These are phyloP conservation scores for Parotia lawesii DNA, from an alignment of 2,113 vertebrate genomes.

Conservation along the genomic window DNA sequence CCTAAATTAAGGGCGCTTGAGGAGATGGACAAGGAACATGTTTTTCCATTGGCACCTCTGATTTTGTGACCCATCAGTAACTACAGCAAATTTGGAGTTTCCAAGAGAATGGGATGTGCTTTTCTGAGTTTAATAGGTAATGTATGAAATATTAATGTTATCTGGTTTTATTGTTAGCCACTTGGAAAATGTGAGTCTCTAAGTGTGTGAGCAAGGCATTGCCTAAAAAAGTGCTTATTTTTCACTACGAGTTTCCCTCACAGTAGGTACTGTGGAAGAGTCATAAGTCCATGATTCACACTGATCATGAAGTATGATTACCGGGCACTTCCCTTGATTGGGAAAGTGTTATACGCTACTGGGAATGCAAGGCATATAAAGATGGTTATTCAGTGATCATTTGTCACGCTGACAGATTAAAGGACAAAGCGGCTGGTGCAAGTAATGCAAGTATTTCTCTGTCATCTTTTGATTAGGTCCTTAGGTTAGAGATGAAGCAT, in stretches of 20 bases:
- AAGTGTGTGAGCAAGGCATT: background rate
- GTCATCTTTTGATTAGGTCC: background rate
- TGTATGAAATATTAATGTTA: background rate
- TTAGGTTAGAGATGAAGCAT: background rate
- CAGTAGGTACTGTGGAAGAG: background rate
- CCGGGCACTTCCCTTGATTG: background rate
- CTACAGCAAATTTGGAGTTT: background rate
- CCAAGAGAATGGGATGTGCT: background rate
- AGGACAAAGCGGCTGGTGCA: background rate
- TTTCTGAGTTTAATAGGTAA: background rate
- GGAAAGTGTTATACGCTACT: background rate
- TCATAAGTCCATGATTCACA: rapidly evolving
- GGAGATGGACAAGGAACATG: background rate
- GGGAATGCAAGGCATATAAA: background rate
- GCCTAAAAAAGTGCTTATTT: background rate
- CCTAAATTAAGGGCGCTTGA: background rate
- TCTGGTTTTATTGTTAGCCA: background rate
- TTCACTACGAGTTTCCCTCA: background rate
- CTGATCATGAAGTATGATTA: background rate
- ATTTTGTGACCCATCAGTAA: background rate
- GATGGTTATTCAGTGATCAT: background rate
- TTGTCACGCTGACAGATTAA: rapidly evolving
- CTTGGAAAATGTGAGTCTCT: background rate
- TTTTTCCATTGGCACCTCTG: background rate
- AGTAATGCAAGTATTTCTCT: background rate